A percentile compares a stretch with the other conserved stretches of the same genome.
phyloP scores from a whole-genome alignment of 2,113 vertebrate genomes.

The Spizaetus ornatus region DNA sequence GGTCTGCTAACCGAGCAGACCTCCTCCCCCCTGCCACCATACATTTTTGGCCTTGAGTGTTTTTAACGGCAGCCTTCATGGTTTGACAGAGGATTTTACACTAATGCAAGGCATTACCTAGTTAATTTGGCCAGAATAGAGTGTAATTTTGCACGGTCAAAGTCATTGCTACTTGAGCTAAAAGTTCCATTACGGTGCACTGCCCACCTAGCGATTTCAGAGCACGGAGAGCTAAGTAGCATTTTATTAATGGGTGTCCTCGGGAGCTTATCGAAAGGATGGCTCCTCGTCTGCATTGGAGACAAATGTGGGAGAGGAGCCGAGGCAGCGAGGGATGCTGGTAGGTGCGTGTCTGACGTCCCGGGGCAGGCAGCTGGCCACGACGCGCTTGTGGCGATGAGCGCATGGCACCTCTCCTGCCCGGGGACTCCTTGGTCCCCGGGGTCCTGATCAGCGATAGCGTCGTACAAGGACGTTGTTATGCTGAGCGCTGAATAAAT shows the following conservation, averaged over 20 bases:
- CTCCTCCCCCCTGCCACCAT: not conserved
- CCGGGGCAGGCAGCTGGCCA: fast-evolving
- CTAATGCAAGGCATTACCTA: conserved; percentile 75
- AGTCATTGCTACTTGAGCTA: conserved; percentile 57
- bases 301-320: not conserved
- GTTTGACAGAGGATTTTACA: conserved; percentile 78
- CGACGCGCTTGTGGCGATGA: fast-evolving
- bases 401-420: fast-evolving
- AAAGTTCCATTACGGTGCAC: conserved; percentile 31
- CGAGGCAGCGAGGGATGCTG: fast-evolving
- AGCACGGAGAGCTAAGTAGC: not conserved
- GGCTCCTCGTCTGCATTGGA: not conserved
- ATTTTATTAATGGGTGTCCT: not conserved
- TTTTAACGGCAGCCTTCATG: conserved; percentile 73
- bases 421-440: not conserved
- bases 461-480: fast-evolving
- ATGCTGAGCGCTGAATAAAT: fast-evolving
- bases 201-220: not conserved
- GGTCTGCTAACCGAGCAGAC: fast-evolving
- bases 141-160: conserved; percentile 71
- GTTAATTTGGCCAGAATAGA: conserved; percentile 76
- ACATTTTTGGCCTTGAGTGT: conserved; percentile 32
- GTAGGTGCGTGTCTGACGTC: fast-evolving
- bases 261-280: not conserved
- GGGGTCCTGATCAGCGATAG: fast-evolving